Conservation (phyloP, 2,113 vertebrate species). For the Crypturellus undulatus region DNA sequence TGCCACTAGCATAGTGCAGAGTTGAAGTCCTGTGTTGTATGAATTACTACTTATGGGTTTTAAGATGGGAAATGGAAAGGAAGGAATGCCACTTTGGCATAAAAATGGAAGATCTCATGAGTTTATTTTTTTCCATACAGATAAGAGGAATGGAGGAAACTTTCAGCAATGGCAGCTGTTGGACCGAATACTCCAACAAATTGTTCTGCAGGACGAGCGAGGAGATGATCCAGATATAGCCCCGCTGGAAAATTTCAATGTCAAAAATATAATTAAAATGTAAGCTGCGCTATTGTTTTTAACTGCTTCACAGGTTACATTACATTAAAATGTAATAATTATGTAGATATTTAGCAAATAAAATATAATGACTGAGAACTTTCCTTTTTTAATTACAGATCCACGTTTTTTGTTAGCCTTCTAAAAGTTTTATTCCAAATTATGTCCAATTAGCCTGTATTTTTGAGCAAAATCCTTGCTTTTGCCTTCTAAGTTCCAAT, state of each 20-base stretch:
- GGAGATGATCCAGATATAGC: constrained; percentile 92
- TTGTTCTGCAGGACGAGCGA: constrained; percentile 94
- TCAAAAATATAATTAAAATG: constrained; percentile 97
- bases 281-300: constrained; percentile 75
- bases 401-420: neutral
- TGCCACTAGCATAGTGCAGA: neutral
- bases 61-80: neutral
- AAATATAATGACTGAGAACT: neutral
- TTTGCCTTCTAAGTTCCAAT: neutral
- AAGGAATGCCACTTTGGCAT: neutral
- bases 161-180: constrained; percentile 96
- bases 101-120: neutral
- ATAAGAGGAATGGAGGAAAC: constrained; percentile 88
- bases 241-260: constrained; percentile 94
- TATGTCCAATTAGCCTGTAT: neutral
- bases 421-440: neutral
- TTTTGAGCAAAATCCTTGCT: neutral
- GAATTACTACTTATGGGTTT: neutral
- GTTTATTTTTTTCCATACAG: constrained; percentile 70
- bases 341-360: neutral
- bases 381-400: neutral
- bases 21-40: neutral
- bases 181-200: constrained; percentile 96
- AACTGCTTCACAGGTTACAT: neutral
- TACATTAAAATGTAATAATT: neutral